Evolutionary conservation across 2,113 vertebrate species (phyloP).

Genomic region (Cichladusa arquata): DNA sequence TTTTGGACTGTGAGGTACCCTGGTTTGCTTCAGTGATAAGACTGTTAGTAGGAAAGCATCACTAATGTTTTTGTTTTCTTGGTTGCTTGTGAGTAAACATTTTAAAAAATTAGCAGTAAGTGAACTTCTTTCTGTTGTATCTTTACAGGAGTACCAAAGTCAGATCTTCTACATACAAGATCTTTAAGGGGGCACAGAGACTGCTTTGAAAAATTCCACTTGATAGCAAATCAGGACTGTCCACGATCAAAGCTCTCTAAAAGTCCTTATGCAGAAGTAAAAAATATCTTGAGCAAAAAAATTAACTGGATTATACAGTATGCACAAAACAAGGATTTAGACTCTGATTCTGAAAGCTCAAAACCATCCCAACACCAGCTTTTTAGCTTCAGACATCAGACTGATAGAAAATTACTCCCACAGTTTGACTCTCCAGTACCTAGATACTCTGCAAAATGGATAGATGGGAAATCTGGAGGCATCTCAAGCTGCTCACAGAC

Average conservation of each 20-base stretch:
- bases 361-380: conserved; percentile 78
- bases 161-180: conserved; percentile 84
- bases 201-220: conserved; percentile 97
- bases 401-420: conserved; percentile 82
- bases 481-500: conserved; percentile 76
- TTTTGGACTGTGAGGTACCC: neutral
- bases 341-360: conserved; percentile 78
- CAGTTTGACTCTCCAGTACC: conserved; percentile 91
- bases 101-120: neutral
- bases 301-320: conserved; percentile 94
- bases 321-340: conserved; percentile 90
- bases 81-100: neutral
- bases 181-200: conserved; percentile 94
- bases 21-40: neutral
- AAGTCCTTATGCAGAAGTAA: conserved; percentile 92
- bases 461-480: conserved; percentile 62
- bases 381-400: conserved; percentile 84
- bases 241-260: conserved; percentile 85
- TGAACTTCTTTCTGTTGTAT: neutral
- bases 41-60: neutral
- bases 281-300: conserved; percentile 90
- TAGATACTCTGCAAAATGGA: conserved; percentile 87
- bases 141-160: conserved; percentile 75
- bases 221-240: conserved; percentile 96
- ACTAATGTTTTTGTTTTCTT: neutral